phyloP scores from a whole-genome alignment of 2,888 invertebrate genomes.

The Thymelicus lineola region DNA sequence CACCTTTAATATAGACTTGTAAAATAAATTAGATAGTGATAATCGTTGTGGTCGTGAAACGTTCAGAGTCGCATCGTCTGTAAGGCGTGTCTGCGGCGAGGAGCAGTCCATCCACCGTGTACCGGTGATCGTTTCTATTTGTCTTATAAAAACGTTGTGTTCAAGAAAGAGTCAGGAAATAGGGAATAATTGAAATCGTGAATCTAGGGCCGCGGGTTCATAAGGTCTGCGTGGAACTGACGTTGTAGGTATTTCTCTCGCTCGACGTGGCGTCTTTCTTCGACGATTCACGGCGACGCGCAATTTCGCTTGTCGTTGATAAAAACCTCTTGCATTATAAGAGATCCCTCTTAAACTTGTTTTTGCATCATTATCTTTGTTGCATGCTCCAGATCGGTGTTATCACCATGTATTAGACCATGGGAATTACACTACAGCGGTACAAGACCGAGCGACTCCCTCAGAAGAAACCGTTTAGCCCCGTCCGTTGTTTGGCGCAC shows the following conservation, averaged over 20 bases:
- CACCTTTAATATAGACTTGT: neutral
- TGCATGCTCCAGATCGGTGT: too few relatives aligned
- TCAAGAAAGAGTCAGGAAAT: conserved; percentile 3
- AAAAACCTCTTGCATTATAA: too few relatives aligned
- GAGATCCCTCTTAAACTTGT: too few relatives aligned
- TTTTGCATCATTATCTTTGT: too few relatives aligned
- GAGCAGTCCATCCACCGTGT: conserved; percentile 20
- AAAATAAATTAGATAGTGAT: neutral
- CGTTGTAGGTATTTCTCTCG: neutral
- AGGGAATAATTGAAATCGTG: conserved; percentile 1
- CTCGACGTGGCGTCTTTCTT: neutral
- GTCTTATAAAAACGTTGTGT: conserved; percentile 21
- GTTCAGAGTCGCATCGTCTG: conserved; percentile 4
- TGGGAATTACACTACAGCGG: too few relatives aligned
- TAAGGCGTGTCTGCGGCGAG: conserved; percentile 19
- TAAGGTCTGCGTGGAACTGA: neutral
- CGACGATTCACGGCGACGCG: too few relatives aligned
- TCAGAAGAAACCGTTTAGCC: too few relatives aligned
- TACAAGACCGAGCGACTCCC: too few relatives aligned
- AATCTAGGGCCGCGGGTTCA: neutral
- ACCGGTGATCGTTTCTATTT: conserved; percentile 14
- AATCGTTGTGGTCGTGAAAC: conserved; percentile 16
- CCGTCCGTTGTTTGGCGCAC: too few relatives aligned
- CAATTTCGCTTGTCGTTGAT: too few relatives aligned
- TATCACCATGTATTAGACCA: too few relatives aligned